Evolutionary conservation across 1,140 invertebrate species (phyloP).

Genomic region (Drosophila sechellia): DNA sequence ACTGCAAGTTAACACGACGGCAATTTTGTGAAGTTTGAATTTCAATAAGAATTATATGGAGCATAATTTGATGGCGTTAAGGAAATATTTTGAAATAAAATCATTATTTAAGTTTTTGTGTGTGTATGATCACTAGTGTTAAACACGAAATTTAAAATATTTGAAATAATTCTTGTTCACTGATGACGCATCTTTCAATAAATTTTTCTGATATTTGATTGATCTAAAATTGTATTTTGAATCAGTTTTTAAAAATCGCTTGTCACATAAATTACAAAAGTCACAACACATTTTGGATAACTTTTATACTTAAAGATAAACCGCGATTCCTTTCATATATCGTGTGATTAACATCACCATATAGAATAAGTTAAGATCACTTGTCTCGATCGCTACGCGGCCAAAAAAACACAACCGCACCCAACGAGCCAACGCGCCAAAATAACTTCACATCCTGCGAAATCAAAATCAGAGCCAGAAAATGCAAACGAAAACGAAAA

Average conservation of each 20-base stretch:
- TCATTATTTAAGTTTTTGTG: no score
- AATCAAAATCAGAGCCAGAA: conserved; percentile 42
- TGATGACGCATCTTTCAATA: no score
- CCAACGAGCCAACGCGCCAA: conserved; percentile 54
- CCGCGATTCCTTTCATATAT: not conserved
- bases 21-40: no score
- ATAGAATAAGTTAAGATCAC: not conserved
- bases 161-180: no score
- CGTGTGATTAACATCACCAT: not conserved
- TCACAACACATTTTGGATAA: not conserved
- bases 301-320: not conserved
- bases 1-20: no score
- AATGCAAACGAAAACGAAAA: conserved; percentile 47
- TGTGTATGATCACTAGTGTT: no score
- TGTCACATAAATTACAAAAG: not conserved
- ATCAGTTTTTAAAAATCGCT: not conserved
- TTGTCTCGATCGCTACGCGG: conserved; percentile 3
- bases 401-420: conserved; percentile 60
- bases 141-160: no score
- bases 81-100: no score
- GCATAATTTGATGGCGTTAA: no score
- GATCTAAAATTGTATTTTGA: no score
- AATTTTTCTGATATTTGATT: not conserved
- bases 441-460: conserved; percentile 67
- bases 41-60: no score